Conservation (phyloP, 2,888 invertebrate genomes). For the Hirtodrosophila trivittata region DNA sequence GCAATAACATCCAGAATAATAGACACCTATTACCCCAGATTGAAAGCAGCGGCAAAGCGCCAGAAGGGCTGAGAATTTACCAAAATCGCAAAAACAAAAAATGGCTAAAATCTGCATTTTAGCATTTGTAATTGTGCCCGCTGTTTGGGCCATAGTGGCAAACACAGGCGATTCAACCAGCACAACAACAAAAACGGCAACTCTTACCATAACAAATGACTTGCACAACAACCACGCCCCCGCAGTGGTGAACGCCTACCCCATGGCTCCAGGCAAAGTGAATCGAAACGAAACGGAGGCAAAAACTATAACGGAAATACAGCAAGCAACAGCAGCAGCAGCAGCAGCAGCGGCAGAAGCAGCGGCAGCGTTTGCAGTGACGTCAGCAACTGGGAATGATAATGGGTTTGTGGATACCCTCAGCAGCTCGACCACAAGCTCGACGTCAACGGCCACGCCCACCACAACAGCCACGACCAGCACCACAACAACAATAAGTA, state of each 20-base stretch:
- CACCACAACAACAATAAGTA: slow-evolving; percentile 61
- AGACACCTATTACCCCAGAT: slow-evolving; percentile 18
- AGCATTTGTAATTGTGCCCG: slow-evolving; percentile 67
- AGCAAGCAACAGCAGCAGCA: slow-evolving; percentile 22
- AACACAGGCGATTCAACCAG: slow-evolving; percentile 18
- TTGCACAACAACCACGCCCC: slow-evolving; percentile 45
- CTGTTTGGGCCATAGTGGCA: slow-evolving; percentile 43
- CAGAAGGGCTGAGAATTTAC: slow-evolving; percentile 19
- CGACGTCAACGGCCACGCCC: slow-evolving; percentile 72
- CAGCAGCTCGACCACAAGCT: slow-evolving; percentile 17
- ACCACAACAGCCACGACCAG: slow-evolving; percentile 71
- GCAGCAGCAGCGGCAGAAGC: slow-evolving; percentile 28
- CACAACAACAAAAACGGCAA: slow-evolving; percentile 30
- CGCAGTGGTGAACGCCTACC: slow-evolving; percentile 25
- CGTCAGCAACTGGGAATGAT: slow-evolving; percentile 2
- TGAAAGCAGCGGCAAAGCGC: slow-evolving; percentile 11
- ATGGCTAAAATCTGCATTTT: slow-evolving; percentile 69
- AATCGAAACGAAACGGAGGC: slow-evolving; percentile 40
- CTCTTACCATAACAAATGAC: slow-evolving; percentile 59
- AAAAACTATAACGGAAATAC: slow-evolving; percentile 57
- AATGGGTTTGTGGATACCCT: slow-evolving; percentile 18
- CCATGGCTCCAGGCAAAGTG: slow-evolving; percentile 11
- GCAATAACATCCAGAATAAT: slow-evolving; percentile 24
- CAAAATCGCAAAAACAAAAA: slow-evolving; percentile 66
- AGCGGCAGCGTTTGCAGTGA: slow-evolving; percentile 17